phyloP scores from a whole-genome alignment of 2,888 invertebrate genomes.

The Dasypolia templi region DNA sequence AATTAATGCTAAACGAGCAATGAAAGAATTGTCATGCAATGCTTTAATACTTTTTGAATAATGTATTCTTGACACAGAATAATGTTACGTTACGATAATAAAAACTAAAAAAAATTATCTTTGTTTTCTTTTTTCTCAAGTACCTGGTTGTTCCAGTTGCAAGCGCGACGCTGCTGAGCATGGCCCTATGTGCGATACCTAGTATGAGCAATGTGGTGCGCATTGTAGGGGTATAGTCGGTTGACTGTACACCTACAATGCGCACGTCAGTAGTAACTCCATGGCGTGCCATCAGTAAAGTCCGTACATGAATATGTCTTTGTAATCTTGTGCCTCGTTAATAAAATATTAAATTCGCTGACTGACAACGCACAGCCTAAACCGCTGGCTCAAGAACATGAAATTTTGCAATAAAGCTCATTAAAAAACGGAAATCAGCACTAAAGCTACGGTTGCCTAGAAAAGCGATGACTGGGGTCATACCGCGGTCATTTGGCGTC shows the following conservation, averaged over 20 bases:
- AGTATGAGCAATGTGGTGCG: neutral
- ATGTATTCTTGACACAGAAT: slow-evolving; percentile 46
- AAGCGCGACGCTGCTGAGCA: neutral
- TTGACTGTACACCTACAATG: too few relatives aligned
- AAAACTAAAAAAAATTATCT: neutral
- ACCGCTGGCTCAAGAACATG: too few relatives aligned
- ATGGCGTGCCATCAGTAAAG: too few relatives aligned
- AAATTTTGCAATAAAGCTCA: too few relatives aligned
- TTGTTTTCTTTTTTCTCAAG: slow-evolving; percentile 17
- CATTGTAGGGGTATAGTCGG: neutral
- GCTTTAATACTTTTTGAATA: slow-evolving; percentile 68
- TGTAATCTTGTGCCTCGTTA: too few relatives aligned
- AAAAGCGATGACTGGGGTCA: too few relatives aligned
- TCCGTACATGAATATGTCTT: too few relatives aligned
- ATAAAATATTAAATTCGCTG: too few relatives aligned
- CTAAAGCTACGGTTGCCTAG: too few relatives aligned
- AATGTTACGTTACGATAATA: slow-evolving; percentile 26
- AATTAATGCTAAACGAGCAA: slow-evolving; percentile 55
- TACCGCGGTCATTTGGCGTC: too few relatives aligned
- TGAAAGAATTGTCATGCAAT: slow-evolving; percentile 66
- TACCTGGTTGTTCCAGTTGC: neutral
- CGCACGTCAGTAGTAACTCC: neutral
- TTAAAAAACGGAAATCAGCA: too few relatives aligned
- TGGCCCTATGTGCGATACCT: neutral
- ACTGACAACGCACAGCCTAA: too few relatives aligned